Percentiles rank a stretch among this genome's conserved stretches.
These are phyloP conservation scores for Lepus townsendii DNA, from an alignment of 2,797 vertebrate genomes.

Conservation along the genomic window DNA sequence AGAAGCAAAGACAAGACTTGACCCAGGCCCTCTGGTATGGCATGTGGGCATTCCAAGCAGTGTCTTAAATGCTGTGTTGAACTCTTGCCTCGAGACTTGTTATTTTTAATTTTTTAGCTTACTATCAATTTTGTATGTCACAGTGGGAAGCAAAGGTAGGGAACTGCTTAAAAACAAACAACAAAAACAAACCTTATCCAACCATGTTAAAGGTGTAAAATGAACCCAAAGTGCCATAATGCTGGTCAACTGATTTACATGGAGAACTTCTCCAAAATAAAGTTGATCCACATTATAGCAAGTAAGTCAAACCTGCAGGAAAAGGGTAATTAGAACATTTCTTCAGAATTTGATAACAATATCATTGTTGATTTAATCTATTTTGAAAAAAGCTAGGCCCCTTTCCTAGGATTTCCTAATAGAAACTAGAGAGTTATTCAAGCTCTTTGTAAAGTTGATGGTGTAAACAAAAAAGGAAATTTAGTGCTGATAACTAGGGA, in stretches of 20 bases:
- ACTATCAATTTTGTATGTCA: not conserved
- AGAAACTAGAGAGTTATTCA: not conserved
- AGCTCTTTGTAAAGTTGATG: not conserved
- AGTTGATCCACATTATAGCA: not conserved
- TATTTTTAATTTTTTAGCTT: not conserved
- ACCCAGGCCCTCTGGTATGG: no score
- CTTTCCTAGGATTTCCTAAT: not conserved
- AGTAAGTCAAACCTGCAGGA: not conserved
- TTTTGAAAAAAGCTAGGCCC: not conserved
- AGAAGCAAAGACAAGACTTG: no score
- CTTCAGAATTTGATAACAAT: not conserved
- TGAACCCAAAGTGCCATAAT: slow-evolving; percentile 14
- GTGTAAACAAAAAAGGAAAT: not conserved
- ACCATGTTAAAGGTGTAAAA: not conserved
- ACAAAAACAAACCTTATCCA: not conserved
- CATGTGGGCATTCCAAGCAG: no score
- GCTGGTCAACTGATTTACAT: not conserved
- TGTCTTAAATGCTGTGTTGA: no score
- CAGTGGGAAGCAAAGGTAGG: not conserved
- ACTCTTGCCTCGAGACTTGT: no score
- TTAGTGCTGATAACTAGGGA: not conserved
- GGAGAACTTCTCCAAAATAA: not conserved
- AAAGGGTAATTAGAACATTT: not conserved
- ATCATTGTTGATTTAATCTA: not conserved
- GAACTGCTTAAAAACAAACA: not conserved